Conservation (phyloP, 2,888 invertebrate species). For the Netelia melanura region DNA sequence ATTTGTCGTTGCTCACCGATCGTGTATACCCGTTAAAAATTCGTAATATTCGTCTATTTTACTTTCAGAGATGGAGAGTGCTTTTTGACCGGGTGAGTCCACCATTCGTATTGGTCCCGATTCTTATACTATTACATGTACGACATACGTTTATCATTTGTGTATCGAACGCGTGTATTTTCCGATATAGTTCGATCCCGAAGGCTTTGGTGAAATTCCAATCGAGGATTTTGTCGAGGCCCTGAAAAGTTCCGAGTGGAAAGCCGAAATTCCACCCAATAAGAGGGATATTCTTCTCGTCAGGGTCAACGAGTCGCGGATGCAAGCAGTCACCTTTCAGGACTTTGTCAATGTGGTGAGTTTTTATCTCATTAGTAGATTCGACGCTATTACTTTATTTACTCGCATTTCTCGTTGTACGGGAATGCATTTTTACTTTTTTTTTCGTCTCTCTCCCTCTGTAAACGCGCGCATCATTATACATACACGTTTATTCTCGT, state of each 20-base stretch:
- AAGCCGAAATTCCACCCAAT: constrained; percentile 90
- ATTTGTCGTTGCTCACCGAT: too few relatives aligned
- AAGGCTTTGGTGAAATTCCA: constrained; percentile 96
- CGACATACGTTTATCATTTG: background rate
- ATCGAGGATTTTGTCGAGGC: constrained; percentile 93
- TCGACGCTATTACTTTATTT: constrained; percentile 30
- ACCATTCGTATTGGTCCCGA: too few relatives aligned
- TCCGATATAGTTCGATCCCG: constrained; percentile 93
- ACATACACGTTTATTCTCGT: background rate
- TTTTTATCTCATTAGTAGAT: background rate
- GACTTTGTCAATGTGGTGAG: constrained; percentile 98
- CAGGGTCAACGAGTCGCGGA: constrained; percentile 79
- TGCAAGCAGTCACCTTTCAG: constrained; percentile 94
- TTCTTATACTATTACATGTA: too few relatives aligned
- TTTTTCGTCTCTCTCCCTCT: constrained; percentile 55
- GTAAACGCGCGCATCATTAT: background rate
- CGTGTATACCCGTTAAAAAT: constrained; percentile 3
- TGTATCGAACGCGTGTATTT: constrained; percentile 68
- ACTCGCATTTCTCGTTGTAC: too few relatives aligned
- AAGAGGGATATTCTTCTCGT: constrained; percentile 88
- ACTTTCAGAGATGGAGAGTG: constrained; percentile 94
- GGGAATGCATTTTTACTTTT: background rate
- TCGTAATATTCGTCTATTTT: constrained; percentile 16
- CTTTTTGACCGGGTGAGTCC: constrained; percentile 92
- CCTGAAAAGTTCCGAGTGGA: constrained; percentile 91